phyloP scores from a whole-genome alignment of 1,140 invertebrate genomes.

The Drosophila elegans region DNA sequence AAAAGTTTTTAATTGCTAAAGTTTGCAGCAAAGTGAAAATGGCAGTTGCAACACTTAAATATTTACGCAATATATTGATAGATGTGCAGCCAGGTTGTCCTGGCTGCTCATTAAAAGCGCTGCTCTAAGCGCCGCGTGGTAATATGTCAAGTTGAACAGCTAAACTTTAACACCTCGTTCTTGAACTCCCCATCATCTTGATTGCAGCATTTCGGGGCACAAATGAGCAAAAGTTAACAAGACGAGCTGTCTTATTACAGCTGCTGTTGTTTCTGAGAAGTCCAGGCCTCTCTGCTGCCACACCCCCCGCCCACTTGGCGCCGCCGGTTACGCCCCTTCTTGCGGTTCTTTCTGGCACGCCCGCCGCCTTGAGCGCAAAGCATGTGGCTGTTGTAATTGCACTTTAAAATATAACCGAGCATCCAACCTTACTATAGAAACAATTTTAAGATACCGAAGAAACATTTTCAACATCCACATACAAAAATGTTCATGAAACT shows the following conservation, averaged over 20 bases:
- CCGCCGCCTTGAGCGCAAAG: constrained; percentile 47
- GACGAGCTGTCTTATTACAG: constrained; percentile 80
- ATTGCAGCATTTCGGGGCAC: constrained; percentile 45
- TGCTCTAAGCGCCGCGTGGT: constrained; percentile 39
- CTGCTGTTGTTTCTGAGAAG: constrained; percentile 44
- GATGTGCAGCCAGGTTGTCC: constrained; percentile 23
- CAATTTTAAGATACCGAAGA: too few relatives aligned
- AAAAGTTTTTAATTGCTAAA: constrained; percentile 76
- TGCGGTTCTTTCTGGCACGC: constrained; percentile 52
- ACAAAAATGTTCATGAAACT: too few relatives aligned
- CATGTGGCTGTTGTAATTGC: constrained; percentile 52
- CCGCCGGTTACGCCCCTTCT: not conserved
- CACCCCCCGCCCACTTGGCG: not conserved
- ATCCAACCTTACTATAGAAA: too few relatives aligned
- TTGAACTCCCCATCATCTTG: not conserved
- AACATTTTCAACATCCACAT: too few relatives aligned
- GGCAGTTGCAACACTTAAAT: constrained; percentile 67
- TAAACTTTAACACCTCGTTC: constrained; percentile 8
- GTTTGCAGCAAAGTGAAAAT: constrained; percentile 53
- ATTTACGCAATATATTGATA: constrained; percentile 66
- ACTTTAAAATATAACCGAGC: not conserved
- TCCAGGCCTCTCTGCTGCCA: constrained; percentile 8
- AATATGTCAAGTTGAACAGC: constrained; percentile 68
- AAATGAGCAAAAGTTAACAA: constrained; percentile 80
- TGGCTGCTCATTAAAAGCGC: constrained; percentile 44